Base-by-base conservation (phyloP, 2,113 vertebrate genomes). In the Callaeas wilsoni region DNA sequence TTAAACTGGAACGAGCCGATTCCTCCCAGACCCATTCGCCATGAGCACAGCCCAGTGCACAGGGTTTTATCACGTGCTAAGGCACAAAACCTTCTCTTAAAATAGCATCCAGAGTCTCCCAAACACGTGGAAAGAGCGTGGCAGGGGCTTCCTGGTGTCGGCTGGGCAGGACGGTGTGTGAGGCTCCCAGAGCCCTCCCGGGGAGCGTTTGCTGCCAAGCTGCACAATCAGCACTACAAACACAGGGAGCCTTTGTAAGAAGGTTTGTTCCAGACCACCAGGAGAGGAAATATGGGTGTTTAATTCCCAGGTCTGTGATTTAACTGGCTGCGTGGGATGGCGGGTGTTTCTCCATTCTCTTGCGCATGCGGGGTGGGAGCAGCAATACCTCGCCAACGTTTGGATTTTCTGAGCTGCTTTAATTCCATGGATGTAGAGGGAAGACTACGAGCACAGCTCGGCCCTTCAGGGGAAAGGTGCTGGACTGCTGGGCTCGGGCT, bases 301-400 rank as follows among this genome's bases (percentile, higher is more conserved):
- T 16, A 25, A 25, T 13, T 33, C 35, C 62, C 70, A 42, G n/a
- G 6, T 30, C 62, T 52, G 39, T 55, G 27, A 6, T 30, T 59
- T 46, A 2, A n/a, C 47, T 18, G 81, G 7, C 53, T 55, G 16
- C 1, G 5, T 8, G 4, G 52, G 44, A 9, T 7, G n/a, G 55
- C 42, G 41, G 3, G 7, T 8, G 7, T 81, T 71, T 55, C 67
- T 70, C 22, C 26, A 0, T 44, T 30, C 57, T 42, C 42, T 26
- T 21, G 25, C 37, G 17, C 0, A 0, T 5, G 18, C 1, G 1
- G 27, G 41, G 13, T 49, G 50, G 81, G 32, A 74, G 42, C 47
- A 56, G 68, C 18, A 26, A 12, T 1, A 7, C 25, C 37, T 56
- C 2, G 0, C 27, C 1, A 6, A 13, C 0, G 5, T 0, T 64